These are phyloP conservation scores for Leiothrix lutea DNA, from an alignment of 2,113 vertebrate species.

Conservation along the genomic window DNA sequence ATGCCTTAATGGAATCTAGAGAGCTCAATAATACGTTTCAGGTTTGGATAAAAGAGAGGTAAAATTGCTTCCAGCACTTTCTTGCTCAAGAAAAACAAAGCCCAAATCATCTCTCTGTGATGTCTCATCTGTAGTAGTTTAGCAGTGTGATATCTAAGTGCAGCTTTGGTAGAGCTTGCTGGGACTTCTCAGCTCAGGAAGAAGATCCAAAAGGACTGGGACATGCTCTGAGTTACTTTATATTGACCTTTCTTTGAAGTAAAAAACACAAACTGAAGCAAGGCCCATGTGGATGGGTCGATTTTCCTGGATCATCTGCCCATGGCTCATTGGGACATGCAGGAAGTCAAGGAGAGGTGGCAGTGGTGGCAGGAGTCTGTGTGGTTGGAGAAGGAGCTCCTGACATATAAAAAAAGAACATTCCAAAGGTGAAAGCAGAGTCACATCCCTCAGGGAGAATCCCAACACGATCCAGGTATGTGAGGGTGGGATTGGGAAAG, in stretches of 20 bases:
- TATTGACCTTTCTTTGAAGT: neutral
- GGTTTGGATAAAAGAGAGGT: conserved; percentile 30
- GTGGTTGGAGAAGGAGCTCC: neutral
- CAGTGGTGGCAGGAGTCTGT: neutral
- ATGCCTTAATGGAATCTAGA: conserved; percentile 42
- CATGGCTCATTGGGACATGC: accelerated
- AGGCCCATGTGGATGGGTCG: no score
- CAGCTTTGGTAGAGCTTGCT: neutral
- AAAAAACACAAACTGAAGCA: neutral
- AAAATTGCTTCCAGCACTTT: conserved; percentile 44
- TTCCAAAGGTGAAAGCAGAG: neutral
- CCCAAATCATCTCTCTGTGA: neutral
- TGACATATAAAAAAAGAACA: neutral
- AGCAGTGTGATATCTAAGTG: neutral
- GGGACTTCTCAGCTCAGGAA: neutral
- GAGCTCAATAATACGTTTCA: conserved; percentile 26
- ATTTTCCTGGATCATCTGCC: neutral
- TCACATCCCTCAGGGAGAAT: neutral
- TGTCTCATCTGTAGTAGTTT: neutral
- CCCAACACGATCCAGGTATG: neutral
- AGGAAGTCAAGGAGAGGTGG: neutral
- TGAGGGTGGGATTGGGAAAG: neutral
- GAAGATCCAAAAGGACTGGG: neutral
- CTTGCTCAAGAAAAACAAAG: conserved; percentile 40
- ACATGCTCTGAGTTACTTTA: neutral